Evolutionary conservation across 2,797 vertebrate species (phyloP).

Genomic region (Notamacropus eugenii): DNA sequence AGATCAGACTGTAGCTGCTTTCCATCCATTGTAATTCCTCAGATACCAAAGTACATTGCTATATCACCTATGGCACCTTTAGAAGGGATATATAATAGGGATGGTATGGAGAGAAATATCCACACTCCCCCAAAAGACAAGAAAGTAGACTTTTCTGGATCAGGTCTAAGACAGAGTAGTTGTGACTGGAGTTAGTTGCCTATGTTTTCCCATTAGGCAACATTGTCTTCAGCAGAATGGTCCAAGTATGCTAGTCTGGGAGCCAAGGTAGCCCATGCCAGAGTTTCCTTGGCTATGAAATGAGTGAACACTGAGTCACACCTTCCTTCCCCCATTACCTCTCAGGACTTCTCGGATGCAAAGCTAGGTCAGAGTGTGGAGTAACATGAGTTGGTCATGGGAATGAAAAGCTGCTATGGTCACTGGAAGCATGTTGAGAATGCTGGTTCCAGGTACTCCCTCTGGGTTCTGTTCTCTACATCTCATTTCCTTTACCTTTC

Average conservation of each 20-base stretch:
- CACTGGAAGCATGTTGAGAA: background rate
- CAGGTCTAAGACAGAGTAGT: background rate
- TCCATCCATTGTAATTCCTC: background rate
- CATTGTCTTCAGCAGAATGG: background rate
- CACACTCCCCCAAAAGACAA: background rate
- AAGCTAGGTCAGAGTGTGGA: background rate
- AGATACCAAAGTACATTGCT: background rate
- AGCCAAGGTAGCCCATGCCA: background rate
- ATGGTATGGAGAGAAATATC: background rate
- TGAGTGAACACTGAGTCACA: background rate
- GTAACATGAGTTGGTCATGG: background rate
- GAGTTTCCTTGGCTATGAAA: background rate
- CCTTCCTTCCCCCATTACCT: background rate
- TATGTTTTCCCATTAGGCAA: background rate
- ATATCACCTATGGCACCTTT: background rate
- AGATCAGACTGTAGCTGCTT: background rate
- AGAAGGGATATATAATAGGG: background rate
- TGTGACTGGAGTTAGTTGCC: background rate
- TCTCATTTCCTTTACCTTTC: background rate
- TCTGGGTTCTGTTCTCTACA: background rate
- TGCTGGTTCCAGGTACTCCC: background rate
- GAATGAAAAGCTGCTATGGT: background rate
- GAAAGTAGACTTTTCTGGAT: background rate
- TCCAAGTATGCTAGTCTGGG: background rate
- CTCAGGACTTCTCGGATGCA: background rate